Evolutionary conservation across 2,113 vertebrate genomes (phyloP), one percentile per base, ranked within the genome.

Genomic region (Amphiprion percula): DNA sequence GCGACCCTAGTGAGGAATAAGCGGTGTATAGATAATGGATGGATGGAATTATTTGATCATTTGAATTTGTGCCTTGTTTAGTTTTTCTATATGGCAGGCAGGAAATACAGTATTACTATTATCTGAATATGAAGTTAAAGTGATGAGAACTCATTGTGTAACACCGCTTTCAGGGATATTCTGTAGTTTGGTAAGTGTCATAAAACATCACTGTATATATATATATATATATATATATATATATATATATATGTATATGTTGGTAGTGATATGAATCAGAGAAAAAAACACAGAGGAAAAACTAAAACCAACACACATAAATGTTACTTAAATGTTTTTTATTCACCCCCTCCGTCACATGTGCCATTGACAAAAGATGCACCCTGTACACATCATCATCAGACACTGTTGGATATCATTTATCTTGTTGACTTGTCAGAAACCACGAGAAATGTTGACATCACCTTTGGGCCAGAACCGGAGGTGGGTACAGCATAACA

Each of bases 401-500:
- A 87, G 76, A 87, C 75, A 79, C 58, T 66, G 74, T 77, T 83
- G 64, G 69, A 87, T 58, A 83, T 74, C 23, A 50, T 73, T 80
- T 58, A 23, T 81, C 30, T 80, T 47, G 52, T 44, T 5, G 15
- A 78, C 65, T 78, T 67, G 55, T 82, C 77, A 76, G 77, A 86
- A 83, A 82, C 72, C 47, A 63, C 17, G 17, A 68, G 76, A 85
- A 63, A 74, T 65, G 23, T 66, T 83, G 86, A 84, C 79, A 83
- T 86, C 83, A 72, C 80, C 86, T 58, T 75, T 55, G 62, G 58
- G 84, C 71, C 85, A 54, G 73, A 12, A 90, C 88, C 71, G 82
- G 76, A 88, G 75, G 86, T 80, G 89, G 83, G 75, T 86, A 92
- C 90, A 90, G 91, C 83, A 88, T 84, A 87, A 92, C 73, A 74